Base-by-base conservation (phyloP, 2,888 invertebrate genomes). In the Congeria kusceri region DNA sequence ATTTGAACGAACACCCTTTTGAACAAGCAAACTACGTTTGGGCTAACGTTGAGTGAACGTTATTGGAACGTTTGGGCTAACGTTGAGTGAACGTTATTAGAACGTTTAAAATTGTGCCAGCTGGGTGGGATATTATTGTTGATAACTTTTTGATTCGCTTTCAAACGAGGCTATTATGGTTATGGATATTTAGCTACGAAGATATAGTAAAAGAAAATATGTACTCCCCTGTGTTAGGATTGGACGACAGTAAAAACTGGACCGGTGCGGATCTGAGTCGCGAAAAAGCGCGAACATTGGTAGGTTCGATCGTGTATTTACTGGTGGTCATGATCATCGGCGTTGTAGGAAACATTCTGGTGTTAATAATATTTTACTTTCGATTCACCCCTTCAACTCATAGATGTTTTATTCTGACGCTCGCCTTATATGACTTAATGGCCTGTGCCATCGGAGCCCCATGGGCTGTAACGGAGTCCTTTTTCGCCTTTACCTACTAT, bases 381-480 rank as follows among this genome's bases (percentile, higher is more conserved):
- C 73, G 74, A 68, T 83, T 83, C 27, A 57, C 59, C 27, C 29
- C 61, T 3, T 83, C 83, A 9, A 83, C 79, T 3, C 77, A 83
- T 56, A 47, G 83, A 23, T 77, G 77, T 39, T 83, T 83, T 28
- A 83, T 83, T 23, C 53, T 83, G 9, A 70, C 77, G 9, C 57
- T 83, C 18, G 77, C 83, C 18, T 70, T 68, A 7, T 77, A 74
- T 18, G 83, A 83, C 27, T 74, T 79, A 20, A 56, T 77, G n/a
- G 77, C 83, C 3, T 83, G 83, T 44, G 32, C 58, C 3, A 66
- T 83, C n/a, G 83, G 83, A 11, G 67, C 79, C 0, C 83, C 83
- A 4, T 80, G 64, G 53, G 39, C 68, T 9, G 74, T 83, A n/a
- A 64, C 74, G 7, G 83, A 83, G 58, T 67, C 77, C 1, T 80